Conservation (phyloP, 2,113 vertebrate genomes). For the Engystomops pustulosus region DNA sequence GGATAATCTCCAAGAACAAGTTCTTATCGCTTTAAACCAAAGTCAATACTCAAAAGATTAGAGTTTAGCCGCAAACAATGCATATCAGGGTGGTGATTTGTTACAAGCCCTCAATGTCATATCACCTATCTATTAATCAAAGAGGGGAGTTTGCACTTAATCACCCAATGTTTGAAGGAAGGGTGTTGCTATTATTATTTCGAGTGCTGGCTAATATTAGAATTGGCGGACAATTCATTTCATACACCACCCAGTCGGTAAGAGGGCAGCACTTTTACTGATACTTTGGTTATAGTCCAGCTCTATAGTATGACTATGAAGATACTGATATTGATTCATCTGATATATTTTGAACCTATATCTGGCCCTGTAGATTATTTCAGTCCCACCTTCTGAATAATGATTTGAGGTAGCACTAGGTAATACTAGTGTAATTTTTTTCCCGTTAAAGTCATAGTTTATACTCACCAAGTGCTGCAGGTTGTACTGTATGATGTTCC, state of each 20-base stretch:
- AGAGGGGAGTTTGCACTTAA: conserved; percentile 36
- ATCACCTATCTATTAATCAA: conserved; percentile 49
- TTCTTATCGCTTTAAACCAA: conserved; percentile 43
- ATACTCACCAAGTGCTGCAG: conserved; percentile 81
- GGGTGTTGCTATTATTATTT: conserved; percentile 44
- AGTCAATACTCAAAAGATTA: conserved; percentile 54
- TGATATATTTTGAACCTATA: not conserved
- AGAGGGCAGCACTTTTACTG: conserved; percentile 1
- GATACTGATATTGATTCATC: no score
- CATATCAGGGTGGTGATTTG: conserved; percentile 45
- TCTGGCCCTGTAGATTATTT: not conserved
- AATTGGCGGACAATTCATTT: not conserved
- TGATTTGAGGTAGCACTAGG: no score
- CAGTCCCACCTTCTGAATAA: not conserved
- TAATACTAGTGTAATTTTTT: not conserved
- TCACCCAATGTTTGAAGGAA: conserved; percentile 40
- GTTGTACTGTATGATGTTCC: conserved; percentile 74
- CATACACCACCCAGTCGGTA: conserved; percentile 28
- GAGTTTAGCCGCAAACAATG: conserved; percentile 30
- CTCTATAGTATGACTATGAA: no score
- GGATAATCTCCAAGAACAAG: conserved; percentile 30
- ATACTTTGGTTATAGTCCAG: no score
- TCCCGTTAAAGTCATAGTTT: not conserved
- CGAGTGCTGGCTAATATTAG: conserved; percentile 9
- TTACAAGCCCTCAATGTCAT: conserved; percentile 35